Percentiles rank a stretch among this genome's conserved stretches.
These are phyloP conservation scores for Lasioglossum figueresi DNA, from an alignment of 2,888 invertebrate genomes.

Conservation along the genomic window DNA sequence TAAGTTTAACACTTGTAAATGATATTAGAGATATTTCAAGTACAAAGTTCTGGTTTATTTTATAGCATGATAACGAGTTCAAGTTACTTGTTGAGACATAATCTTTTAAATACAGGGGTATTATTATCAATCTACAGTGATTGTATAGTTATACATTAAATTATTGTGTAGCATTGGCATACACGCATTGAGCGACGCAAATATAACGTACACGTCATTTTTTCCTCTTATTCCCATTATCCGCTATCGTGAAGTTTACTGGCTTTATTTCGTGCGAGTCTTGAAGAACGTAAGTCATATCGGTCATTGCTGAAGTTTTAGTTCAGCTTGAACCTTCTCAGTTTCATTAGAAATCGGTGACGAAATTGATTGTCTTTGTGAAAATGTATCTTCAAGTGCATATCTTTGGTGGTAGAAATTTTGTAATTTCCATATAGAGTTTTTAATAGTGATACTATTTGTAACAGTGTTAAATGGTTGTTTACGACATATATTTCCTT, in stretches of 20 bases:
- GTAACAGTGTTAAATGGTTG: slow-evolving; percentile 14
- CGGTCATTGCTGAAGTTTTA: slow-evolving; percentile 26
- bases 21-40: neutral
- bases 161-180: slow-evolving; percentile 9
- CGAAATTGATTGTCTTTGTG: neutral
- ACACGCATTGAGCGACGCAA: slow-evolving; percentile 14
- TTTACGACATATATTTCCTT: slow-evolving; percentile 14
- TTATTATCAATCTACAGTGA: slow-evolving; percentile 10
- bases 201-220: neutral
- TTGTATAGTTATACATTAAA: slow-evolving; percentile 9
- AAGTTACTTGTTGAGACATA: neutral
- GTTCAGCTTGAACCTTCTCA: neutral
- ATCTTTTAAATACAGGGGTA: neutral
- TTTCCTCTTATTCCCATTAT: slow-evolving; percentile 38
- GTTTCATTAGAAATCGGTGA: neutral
- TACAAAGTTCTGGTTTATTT: neutral
- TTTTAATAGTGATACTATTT: neutral
- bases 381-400: neutral
- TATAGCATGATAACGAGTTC: neutral
- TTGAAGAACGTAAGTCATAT: slow-evolving; percentile 24
- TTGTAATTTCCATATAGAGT: neutral
- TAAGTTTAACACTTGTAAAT: neutral
- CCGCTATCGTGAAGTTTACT: slow-evolving; percentile 44
- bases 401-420: neutral
- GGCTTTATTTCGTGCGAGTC: slow-evolving; percentile 43